Evolutionary conservation across 37 sponge, comb jelly and placozoan genomes (phyloP), one percentile per base, ranked within the genome.

Genomic region (Petrosia ficiformis): DNA sequence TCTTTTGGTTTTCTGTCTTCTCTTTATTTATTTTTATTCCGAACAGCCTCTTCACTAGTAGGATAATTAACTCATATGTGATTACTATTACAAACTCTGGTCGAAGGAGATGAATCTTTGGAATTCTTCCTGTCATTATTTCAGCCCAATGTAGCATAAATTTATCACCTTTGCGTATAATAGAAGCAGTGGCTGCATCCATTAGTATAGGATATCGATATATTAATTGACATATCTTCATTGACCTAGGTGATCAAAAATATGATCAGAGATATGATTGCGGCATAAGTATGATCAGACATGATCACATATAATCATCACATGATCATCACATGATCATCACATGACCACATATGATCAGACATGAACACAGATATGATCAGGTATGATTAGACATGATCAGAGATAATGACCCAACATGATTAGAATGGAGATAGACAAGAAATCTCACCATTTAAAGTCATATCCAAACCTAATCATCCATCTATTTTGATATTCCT

Each of bases 401-500:
- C 21, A 22, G 57, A 21, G 21, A 16, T 22, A 21, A 21, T 54
- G 21, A 21, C 16, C 29, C 11, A 25, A 19, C 66, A 64, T 64
- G 66, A 19, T n/a, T n/a, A 69, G 14, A 31, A 43, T 41, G 44
- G 3, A n/a, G n/a, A n/a, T n/a, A n/a, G n/a, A n/a, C n/a, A n/a
- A n/a, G n/a, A n/a, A 1, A 0, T 31, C 74, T 86, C 39, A 86
- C 87, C 87, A 86, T 39, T 71, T 68, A 37, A 80, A 86, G 67
- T 86, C 87, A 72, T 28, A 41, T 11, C 87, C 87, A 67, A 74
- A 86, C 29, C 71, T 42, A 37, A 76, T 70, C 72, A 86, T 39
- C 87, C 87, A 86, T 25, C 87, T 35, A 66, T 86, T 86, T 72
- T 86, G 87, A 43, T 80, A 86, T 66, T 86, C 87, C 41, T 68